These are phyloP conservation scores for Xanthia icteritia DNA, from an alignment of 2,888 invertebrate species.

Conservation along the genomic window DNA sequence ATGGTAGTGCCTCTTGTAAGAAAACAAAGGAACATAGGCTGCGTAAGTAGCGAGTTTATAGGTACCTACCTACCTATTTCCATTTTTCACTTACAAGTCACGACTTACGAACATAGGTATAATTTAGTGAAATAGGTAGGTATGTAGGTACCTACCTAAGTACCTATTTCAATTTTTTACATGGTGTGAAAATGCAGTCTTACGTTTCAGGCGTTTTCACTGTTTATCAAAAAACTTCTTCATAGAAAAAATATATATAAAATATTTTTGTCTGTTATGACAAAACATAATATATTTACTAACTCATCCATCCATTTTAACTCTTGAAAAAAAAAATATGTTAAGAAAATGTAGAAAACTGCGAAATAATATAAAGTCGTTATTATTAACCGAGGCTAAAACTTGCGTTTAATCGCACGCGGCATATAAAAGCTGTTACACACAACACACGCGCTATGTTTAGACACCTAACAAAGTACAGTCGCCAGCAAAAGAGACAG, in stretches of 20 bases:
- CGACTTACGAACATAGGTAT: neutral
- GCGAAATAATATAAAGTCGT: neutral
- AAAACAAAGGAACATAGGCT: neutral
- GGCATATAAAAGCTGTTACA: slow-evolving; percentile 29
- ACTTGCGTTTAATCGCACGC: slow-evolving; percentile 23
- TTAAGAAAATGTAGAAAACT: neutral
- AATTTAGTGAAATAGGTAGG: neutral
- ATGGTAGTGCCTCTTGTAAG: neutral
- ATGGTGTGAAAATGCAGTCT: too few species aligned
- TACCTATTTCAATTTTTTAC: neutral
- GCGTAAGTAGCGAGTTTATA: neutral
- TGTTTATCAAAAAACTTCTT: too few species aligned
- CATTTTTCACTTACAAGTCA: neutral
- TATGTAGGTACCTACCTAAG: neutral
- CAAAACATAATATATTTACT: neutral
- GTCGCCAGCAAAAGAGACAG: slow-evolving; percentile 61
- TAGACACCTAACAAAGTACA: slow-evolving; percentile 65
- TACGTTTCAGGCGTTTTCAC: neutral
- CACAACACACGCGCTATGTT: slow-evolving; percentile 37
- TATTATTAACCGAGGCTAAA: neutral
- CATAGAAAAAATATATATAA: neutral
- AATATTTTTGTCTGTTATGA: neutral
- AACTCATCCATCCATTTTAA: neutral
- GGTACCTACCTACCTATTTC: neutral
- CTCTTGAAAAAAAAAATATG: neutral